Base-by-base conservation (phyloP, 2,888 invertebrate species). In the Gryllus longicercus region DNA sequence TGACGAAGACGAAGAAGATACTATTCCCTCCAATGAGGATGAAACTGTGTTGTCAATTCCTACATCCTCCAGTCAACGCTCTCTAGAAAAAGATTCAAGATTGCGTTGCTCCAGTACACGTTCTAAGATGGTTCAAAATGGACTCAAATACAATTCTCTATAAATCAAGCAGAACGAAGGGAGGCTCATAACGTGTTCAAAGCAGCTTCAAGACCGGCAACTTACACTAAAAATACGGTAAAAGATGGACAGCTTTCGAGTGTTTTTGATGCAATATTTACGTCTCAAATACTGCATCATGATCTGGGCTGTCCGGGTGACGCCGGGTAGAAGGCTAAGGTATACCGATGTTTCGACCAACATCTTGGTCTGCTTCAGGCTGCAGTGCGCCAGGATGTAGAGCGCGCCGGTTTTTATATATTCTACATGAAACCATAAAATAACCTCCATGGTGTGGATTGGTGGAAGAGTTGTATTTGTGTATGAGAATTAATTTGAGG, bases 91-190 rank as follows among this genome's bases (percentile, higher is more conserved):
- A 21, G 21, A 21, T 21, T 21, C 21, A 21, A 21, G 21, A 21
- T 21, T 21, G 21, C 21, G 21, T 21, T 21, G 21, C 21, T 21
- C 2, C 63, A 16, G 63, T 63, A 10, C 2, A 18, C 63, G 63
- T 63, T 63, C 4, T 10, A 63, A 63, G 63, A 63, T 63, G 14
- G 63, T 63, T 63, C 63, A 63, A 63, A 63, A 63, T 63, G 63
- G 63, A 63, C 63, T 63, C 63, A 63, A 63, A 63, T 63, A 63
- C 63, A 63, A 63, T 63, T 63, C 63, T 63, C 63, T 63, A 63
- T 10, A 63, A 63, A 63, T 63, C 5, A 10, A 5, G 63, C 63
- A 63, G 63, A 18, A 63, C 0, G 63, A 63, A 63, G 63, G 18
- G 63, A 16, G 63, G 63, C 63, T 63, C 63, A 63, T 63, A 63